These are phyloP conservation scores for Danio jaintianensis DNA, from an alignment of 2,797 vertebrate species.

Conservation along the genomic window DNA sequence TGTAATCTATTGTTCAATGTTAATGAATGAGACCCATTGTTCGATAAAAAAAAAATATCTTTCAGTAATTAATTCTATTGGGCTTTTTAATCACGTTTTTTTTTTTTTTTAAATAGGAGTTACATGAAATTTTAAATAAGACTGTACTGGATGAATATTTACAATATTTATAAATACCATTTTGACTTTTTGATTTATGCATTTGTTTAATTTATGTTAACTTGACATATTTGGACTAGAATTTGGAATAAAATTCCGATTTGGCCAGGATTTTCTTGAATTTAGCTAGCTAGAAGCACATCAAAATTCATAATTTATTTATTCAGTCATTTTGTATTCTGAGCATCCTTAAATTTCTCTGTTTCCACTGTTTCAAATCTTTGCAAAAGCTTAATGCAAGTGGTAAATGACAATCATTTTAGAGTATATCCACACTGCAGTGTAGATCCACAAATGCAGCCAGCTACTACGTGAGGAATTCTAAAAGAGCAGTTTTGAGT, in stretches of 20 bases:
- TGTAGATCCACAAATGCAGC: not conserved
- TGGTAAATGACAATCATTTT: constrained; percentile 40
- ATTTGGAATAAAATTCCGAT: no score
- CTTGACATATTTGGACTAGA: no score
- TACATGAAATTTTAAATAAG: not conserved
- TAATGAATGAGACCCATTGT: no score
- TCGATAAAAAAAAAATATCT: no score
- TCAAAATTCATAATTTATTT: no score
- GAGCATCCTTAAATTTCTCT: constrained; percentile 6
- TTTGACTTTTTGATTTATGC: not conserved
- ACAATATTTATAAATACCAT: no score
- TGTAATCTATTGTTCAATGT: no score
- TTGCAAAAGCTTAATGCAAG: not conserved
- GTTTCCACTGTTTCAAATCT: not conserved
- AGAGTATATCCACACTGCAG: constrained; percentile 5
- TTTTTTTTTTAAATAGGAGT: not conserved
- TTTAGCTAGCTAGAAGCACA: no score
- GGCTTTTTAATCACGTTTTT: not conserved
- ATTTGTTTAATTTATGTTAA: not conserved
- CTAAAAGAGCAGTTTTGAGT: not conserved
- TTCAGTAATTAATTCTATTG: not conserved
- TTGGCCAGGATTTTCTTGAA: no score
- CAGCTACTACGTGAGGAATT: not conserved
- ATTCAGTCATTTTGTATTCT: not conserved
- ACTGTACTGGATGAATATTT: no score